Conservation (phyloP, 2,888 invertebrate genomes). For the Gandaritis pyraliata region DNA sequence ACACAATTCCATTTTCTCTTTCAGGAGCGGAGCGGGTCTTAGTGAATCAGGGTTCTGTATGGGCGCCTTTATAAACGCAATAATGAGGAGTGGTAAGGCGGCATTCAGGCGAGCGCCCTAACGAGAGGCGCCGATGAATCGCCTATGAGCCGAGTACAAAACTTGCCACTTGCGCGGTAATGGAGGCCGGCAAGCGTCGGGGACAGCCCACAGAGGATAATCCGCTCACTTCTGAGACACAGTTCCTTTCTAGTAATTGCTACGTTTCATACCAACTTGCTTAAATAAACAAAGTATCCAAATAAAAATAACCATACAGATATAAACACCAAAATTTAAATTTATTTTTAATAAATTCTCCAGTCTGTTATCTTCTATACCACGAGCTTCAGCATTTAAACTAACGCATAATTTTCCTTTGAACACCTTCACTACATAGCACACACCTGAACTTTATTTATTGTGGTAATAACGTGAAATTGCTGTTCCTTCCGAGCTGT, state of each 20-base stretch:
- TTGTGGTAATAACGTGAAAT: conserved; percentile 33
- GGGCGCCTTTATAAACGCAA: conserved; percentile 83
- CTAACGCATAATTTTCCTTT: conserved; percentile 36
- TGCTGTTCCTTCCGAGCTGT: conserved; percentile 34
- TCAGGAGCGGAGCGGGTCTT: conserved; percentile 75
- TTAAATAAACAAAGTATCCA: not conserved
- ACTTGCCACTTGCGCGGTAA: conserved; percentile 76
- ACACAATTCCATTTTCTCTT: conserved; percentile 83
- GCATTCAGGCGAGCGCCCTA: conserved; percentile 77
- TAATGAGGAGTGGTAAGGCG: conserved; percentile 82
- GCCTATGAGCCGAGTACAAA: conserved; percentile 77
- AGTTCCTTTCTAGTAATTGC: not conserved
- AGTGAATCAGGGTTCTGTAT: conserved; percentile 79
- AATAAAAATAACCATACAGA: not conserved
- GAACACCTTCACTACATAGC: conserved; percentile 37
- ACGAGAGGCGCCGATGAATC: conserved; percentile 81
- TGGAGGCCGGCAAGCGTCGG: conserved; percentile 51
- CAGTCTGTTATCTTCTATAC: conserved; percentile 5
- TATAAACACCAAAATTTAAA: not conserved
- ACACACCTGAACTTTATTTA: conserved; percentile 38
- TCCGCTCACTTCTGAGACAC: conserved; percentile 29
- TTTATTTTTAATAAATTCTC: not conserved
- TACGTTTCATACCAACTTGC: not conserved
- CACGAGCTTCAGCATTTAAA: conserved; percentile 22
- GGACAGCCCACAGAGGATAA: conserved; percentile 26